Conservation (phyloP, 1,140 invertebrate genomes). For the Aphaenogaster floridana region DNA sequence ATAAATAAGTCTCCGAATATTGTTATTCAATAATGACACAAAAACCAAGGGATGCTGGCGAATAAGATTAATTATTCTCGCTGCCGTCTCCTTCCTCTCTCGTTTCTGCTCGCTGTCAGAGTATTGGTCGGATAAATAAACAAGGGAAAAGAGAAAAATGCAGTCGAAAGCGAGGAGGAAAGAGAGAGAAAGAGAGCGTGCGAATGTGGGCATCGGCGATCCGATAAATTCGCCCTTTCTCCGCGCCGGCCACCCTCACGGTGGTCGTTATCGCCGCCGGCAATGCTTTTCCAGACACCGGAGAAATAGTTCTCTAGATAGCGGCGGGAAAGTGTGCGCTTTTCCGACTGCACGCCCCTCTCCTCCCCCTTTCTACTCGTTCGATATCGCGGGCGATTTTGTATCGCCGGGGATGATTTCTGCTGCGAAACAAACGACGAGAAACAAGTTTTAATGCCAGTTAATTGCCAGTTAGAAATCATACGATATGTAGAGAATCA, state of each 20-base stretch:
- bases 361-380: neutral
- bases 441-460: constrained; percentile 22
- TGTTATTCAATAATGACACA: neutral
- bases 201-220: constrained; percentile 74
- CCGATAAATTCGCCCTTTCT: constrained; percentile 79
- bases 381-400: constrained; percentile 71
- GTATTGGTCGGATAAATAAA: constrained; percentile 56
- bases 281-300: constrained; percentile 79
- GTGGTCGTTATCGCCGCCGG: constrained; percentile 75
- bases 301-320: constrained; percentile 79
- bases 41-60: neutral
- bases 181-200: constrained; percentile 21
- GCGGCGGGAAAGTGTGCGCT: constrained; percentile 73
- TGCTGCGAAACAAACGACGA: constrained; percentile 68
- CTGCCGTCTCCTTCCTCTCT: neutral
- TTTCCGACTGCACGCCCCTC: constrained; percentile 50
- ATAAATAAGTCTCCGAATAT: constrained; percentile 22
- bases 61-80: constrained; percentile 53
- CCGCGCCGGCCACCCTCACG: constrained; percentile 66
- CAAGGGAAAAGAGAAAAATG: constrained; percentile 49
- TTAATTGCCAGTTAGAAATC: constrained; percentile 41
- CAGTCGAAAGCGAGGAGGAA: constrained; percentile 14
- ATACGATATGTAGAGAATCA: neutral
- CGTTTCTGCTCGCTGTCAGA: constrained; percentile 32
- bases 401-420: constrained; percentile 73